A percentile compares a stretch with the other conserved stretches of the same genome.
phyloP scores from a whole-genome alignment of 53 echinoderm and acorn worm species.

The Actinopyga echinites region DNA sequence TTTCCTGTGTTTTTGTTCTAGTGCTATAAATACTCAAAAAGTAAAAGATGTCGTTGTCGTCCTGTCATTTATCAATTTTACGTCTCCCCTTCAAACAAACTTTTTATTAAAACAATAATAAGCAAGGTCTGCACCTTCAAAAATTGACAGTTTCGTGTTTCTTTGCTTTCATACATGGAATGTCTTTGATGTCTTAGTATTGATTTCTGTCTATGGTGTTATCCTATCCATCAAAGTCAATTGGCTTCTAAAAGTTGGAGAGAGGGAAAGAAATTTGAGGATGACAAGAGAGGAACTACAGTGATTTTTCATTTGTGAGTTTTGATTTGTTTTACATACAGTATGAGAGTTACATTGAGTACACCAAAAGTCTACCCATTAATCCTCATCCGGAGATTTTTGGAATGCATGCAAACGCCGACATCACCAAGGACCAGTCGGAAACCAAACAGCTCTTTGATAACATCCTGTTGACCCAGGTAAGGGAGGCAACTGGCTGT shows the following conservation, averaged over 20 bases:
- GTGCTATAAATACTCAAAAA: too few species aligned
- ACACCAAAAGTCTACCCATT: slow-evolving; percentile 91
- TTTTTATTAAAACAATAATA: too few species aligned
- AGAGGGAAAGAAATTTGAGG: too few species aligned
- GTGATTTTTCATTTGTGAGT: not conserved
- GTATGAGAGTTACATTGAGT: slow-evolving; percentile 98
- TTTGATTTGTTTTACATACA: slow-evolving; percentile 40
- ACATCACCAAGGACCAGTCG: slow-evolving; percentile 97
- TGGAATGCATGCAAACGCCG: slow-evolving; percentile 98
- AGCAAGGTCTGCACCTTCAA: not conserved
- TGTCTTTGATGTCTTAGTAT: not conserved
- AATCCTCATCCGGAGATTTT: slow-evolving; percentile 93
- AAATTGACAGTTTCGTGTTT: not conserved
- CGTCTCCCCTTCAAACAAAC: too few species aligned
- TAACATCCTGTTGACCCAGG: slow-evolving; percentile 96
- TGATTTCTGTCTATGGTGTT: not conserved
- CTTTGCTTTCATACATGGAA: not conserved
- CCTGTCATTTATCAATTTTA: too few species aligned
- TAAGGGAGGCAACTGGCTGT: slow-evolving; percentile 3
- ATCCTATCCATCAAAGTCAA: too few species aligned
- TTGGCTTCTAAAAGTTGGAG: too few species aligned
- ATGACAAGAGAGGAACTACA: not conserved
- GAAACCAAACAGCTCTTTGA: slow-evolving; percentile 98
- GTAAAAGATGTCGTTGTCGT: too few species aligned
- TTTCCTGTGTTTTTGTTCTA: too few species aligned